phyloP scores from a whole-genome alignment of 1,140 invertebrate species.

The Nephila pilipes region DNA sequence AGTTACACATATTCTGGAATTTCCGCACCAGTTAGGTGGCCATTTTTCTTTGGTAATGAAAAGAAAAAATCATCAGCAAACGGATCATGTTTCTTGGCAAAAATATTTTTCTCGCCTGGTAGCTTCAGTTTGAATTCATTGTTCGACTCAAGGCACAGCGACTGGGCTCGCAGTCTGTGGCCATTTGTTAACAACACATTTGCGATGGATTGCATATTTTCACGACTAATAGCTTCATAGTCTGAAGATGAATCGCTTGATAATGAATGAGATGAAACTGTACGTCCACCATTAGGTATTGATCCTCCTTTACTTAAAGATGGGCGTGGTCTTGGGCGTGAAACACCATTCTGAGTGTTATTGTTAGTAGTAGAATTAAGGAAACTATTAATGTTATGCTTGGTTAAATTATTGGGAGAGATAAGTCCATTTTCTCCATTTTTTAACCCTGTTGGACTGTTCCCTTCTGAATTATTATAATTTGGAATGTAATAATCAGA shows the following conservation, averaged over 20 bases:
- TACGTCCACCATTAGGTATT: constrained; percentile 48
- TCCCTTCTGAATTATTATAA: constrained; percentile 47
- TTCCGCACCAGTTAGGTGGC: constrained; percentile 62
- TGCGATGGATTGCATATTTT: constrained; percentile 70
- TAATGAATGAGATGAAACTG: constrained; percentile 51
- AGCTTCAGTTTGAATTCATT: constrained; percentile 48
- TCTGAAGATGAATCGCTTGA: constrained; percentile 65
- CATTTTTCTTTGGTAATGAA: constrained; percentile 73
- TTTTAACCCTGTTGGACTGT: constrained; percentile 39
- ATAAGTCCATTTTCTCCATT: constrained; percentile 45
- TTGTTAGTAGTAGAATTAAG: neutral
- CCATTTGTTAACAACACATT: constrained; percentile 66
- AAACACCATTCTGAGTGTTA: constrained; percentile 48
- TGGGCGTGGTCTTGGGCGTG: constrained; percentile 59
- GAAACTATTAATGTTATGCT: constrained; percentile 54
- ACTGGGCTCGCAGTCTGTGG: constrained; percentile 54
- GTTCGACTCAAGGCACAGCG: constrained; percentile 46
- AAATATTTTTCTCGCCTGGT: constrained; percentile 72
- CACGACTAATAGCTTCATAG: constrained; percentile 63
- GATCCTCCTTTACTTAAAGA: constrained; percentile 49
- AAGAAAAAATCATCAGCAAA: constrained; percentile 77
- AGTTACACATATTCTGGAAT: constrained; percentile 72
- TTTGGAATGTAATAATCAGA: constrained; percentile 58
- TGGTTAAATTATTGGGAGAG: constrained; percentile 32
- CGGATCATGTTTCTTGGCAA: constrained; percentile 76